Conservation (phyloP, 2,797 vertebrate species). For the Microctenopoma steveboyesi region DNA sequence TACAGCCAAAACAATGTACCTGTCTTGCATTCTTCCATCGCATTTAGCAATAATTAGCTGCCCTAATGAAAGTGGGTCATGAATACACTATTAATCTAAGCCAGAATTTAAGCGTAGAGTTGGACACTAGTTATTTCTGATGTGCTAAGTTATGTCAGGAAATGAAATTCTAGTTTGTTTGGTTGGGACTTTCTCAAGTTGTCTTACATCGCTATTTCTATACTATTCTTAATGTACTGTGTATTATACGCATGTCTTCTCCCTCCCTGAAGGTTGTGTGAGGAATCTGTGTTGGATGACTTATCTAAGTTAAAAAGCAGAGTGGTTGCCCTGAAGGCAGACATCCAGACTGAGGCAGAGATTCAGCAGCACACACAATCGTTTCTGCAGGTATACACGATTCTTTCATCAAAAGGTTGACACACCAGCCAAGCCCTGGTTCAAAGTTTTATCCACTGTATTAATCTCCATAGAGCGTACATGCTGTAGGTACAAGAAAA, state of each 20-base stretch:
- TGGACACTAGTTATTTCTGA: slow-evolving; percentile 4
- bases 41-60: slow-evolving; percentile 37
- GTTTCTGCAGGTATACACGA: slow-evolving; percentile 83
- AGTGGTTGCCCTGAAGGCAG: slow-evolving; percentile 73
- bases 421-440: neutral
- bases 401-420: neutral
- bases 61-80: slow-evolving; percentile 54
- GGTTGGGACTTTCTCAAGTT: neutral
- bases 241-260: slow-evolving; percentile 10
- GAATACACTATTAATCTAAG: slow-evolving; percentile 26
- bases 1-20: slow-evolving; percentile 31
- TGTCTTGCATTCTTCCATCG: slow-evolving; percentile 20
- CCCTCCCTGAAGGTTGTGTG: slow-evolving; percentile 77
- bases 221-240: neutral
- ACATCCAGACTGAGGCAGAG: slow-evolving; percentile 76
- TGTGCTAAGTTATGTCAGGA: neutral
- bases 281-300: slow-evolving; percentile 85
- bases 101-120: slow-evolving; percentile 36
- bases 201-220: slow-evolving; percentile 6
- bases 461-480: neutral
- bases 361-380: slow-evolving; percentile 77
- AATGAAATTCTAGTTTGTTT: slow-evolving; percentile 15
- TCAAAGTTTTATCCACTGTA: neutral
- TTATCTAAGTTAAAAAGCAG: slow-evolving; percentile 82
- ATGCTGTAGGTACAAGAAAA: neutral